Evolutionary conservation across 2,888 invertebrate species (phyloP).

Genomic region (Drosophila falleni): DNA sequence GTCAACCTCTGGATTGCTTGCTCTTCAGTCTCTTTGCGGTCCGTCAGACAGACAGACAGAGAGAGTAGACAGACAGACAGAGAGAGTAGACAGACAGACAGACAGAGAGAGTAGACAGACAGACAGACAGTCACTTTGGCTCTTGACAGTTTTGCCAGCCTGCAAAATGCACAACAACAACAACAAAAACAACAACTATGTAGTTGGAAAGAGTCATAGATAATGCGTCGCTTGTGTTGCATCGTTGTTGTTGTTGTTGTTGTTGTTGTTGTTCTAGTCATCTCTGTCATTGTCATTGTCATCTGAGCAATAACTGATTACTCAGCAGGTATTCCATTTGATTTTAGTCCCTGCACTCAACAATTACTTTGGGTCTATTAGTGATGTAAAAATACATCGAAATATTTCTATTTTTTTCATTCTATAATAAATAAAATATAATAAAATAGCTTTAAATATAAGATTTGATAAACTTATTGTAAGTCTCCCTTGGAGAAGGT

Average conservation of each 20-base stretch:
- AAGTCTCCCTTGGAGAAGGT: too few relatives aligned
- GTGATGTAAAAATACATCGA: too few relatives aligned
- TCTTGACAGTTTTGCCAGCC: constrained; percentile 53
- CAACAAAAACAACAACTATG: constrained; percentile 38
- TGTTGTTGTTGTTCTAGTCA: constrained; percentile 11
- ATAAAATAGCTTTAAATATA: too few relatives aligned
- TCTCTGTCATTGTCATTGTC: constrained; percentile 27
- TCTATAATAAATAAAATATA: too few relatives aligned
- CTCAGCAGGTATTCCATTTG: constrained; percentile 62
- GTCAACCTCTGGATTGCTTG: background rate
- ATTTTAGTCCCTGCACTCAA: background rate
- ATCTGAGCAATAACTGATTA: constrained; percentile 60
- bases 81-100: background rate
- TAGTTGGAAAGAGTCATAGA: constrained; percentile 25
- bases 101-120: background rate
- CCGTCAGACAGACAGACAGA: background rate
- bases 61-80: background rate
- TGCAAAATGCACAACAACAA: constrained; percentile 51
- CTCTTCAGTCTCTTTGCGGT: constrained; percentile 3
- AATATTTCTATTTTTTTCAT: too few relatives aligned
- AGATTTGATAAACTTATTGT: too few relatives aligned
- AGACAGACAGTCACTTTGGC: background rate
- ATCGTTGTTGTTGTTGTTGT: constrained; percentile 14
- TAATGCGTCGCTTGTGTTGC: constrained; percentile 60
- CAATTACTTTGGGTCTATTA: background rate